phyloP scores from a whole-genome alignment of 2,797 vertebrate genomes.

The Chaunax sp. region DNA sequence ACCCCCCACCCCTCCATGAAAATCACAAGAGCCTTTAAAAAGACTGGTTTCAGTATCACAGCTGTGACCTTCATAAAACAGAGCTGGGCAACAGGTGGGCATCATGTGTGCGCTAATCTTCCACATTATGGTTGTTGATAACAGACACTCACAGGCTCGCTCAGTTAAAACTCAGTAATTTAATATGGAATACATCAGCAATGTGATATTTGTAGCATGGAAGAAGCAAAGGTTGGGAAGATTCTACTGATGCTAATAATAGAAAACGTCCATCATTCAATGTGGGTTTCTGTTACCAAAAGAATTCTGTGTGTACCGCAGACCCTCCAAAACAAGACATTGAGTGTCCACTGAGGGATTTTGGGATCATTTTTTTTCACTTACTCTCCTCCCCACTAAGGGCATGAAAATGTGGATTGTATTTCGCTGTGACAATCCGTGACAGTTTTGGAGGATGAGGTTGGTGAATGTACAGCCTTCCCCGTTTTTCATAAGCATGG shows the following conservation, averaged over 20 bases:
- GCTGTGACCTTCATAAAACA: conserved; percentile 84
- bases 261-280: conserved; percentile 80
- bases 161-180: conserved; percentile 86
- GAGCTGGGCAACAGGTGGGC: conserved; percentile 81
- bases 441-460: conserved; percentile 79
- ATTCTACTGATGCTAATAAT: conserved; percentile 84
- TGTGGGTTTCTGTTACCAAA: conserved; percentile 85
- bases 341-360: conserved; percentile 76
- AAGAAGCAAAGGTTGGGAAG: conserved; percentile 83
- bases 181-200: conserved; percentile 87
- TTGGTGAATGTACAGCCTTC: conserved; percentile 53
- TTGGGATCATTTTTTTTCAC: conserved; percentile 75
- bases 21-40: conserved; percentile 78
- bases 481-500: conserved; percentile 18
- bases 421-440: conserved; percentile 79
- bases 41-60: conserved; percentile 83
- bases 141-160: conserved; percentile 77
- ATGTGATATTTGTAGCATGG: conserved; percentile 85
- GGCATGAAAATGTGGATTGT: conserved; percentile 78
- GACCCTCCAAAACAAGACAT: conserved; percentile 81
- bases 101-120: conserved; percentile 85
- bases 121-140: conserved; percentile 87
- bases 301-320: conserved; percentile 79
- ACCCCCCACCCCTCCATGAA: conserved; percentile 13
- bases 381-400: conserved; percentile 56